Evolutionary conservation across 2,797 vertebrate genomes (phyloP), one percentile per base, ranked within the genome.

Genomic region (Cynodonichthys magdalenae): DNA sequence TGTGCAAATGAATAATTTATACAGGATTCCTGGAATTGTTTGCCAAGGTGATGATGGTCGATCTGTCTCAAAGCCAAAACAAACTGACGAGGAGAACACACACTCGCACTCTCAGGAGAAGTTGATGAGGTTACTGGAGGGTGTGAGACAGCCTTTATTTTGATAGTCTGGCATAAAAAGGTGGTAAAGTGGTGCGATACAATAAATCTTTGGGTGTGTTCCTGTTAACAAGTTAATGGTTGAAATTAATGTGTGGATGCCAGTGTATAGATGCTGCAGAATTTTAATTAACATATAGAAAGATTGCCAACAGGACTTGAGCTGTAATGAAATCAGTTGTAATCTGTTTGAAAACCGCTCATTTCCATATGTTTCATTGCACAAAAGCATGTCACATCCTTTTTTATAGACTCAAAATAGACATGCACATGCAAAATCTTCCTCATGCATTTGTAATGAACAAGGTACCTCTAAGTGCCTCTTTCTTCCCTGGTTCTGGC

Each of bases 1-100:
- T 89, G 88, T 90, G 90, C 86, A 90, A 86, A 93, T 94, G 91
- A 94, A 94, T 94, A 92, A 94, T 94, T 94, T 90, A 93, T 92
- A 86, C 77, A 75, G 87, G 89, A 90, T 93, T 94, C 92, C 90
- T 89, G 92, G 93, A 94, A 92, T 93, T 94, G 90, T 94, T 93
- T 94, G 92, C 89, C 89, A 90, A 92, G 92, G 92, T 93, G 92
- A 93, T 94, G 92, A 94, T 93, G 91, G 91, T 80, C 60, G 83
- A 92, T 90, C 92, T 92, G 90, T 91, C 90, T 87, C 69, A 79
- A 86, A 90, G 92, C 93, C 93, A 94, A 93, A 93, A 90, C 90
- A 93, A 92, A 93, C 91, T 45, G 81, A 80, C 79, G 70, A 74
- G 10, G 74, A 86, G 82, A 80, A 82, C 83, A 85, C 82, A 85